Percentiles rank a stretch among this genome's conserved stretches.
Conservation (phyloP, 2,888 invertebrate species). For the Agonum fuliginosum region DNA sequence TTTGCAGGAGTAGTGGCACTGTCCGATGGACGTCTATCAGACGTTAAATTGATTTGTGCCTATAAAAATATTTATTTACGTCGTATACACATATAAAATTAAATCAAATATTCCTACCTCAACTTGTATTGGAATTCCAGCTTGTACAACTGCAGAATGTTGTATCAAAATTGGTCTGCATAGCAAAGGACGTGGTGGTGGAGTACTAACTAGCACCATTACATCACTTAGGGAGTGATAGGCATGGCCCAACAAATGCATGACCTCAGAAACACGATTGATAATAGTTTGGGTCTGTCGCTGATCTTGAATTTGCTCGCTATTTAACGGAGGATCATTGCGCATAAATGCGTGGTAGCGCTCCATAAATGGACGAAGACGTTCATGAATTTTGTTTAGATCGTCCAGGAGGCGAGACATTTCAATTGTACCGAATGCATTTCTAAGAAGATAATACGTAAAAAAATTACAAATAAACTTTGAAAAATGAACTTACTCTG, state of each 20-base stretch:
- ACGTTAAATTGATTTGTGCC: slow-evolving; percentile 68
- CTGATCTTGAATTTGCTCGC: slow-evolving; percentile 70
- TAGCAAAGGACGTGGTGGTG: slow-evolving; percentile 81
- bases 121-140: slow-evolving; percentile 80
- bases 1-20: slow-evolving; percentile 56
- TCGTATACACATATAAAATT: neutral
- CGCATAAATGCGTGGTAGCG: slow-evolving; percentile 78
- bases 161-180: slow-evolving; percentile 84
- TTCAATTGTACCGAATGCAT: slow-evolving; percentile 73
- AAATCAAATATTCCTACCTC: slow-evolving; percentile 69
- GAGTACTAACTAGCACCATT: slow-evolving; percentile 81
- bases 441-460: slow-evolving; percentile 58
- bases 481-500: slow-evolving; percentile 21
- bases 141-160: slow-evolving; percentile 79
- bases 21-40: slow-evolving; percentile 64
- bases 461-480: neutral
- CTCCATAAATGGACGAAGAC: slow-evolving; percentile 81
- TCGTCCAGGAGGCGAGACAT: slow-evolving; percentile 77
- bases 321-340: slow-evolving; percentile 76
- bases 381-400: slow-evolving; percentile 74
- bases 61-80: slow-evolving; percentile 56
- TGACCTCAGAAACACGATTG: slow-evolving; percentile 84
- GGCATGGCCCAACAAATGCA: slow-evolving; percentile 91
- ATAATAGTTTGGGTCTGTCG: slow-evolving; percentile 80
- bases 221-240: slow-evolving; percentile 93